Evolutionary conservation across 2,888 invertebrate genomes (phyloP).

Genomic region (Catonia carolina): DNA sequence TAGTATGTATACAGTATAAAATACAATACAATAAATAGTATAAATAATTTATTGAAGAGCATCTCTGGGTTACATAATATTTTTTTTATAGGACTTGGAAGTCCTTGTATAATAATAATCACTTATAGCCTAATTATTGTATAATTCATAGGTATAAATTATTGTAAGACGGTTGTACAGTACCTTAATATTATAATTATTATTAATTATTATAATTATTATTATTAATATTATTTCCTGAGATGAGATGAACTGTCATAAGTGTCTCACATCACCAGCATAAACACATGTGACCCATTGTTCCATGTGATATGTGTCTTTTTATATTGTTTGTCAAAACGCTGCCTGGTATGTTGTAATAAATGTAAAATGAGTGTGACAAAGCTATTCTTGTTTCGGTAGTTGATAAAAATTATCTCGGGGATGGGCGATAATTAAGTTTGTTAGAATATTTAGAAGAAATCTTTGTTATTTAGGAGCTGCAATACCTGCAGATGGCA

Average conservation of each 20-base stretch:
- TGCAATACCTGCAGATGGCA: neutral
- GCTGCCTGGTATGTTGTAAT: constrained; percentile 11
- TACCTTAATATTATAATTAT: constrained; percentile 3
- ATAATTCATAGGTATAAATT: constrained; percentile 5
- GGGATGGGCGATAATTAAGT: constrained; percentile 9
- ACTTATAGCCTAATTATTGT: constrained; percentile 12
- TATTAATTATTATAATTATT: neutral
- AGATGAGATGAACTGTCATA: neutral
- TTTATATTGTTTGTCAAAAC: constrained; percentile 9
- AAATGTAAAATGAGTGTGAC: constrained; percentile 9
- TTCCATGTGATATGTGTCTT: constrained; percentile 13
- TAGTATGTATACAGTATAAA: too few species aligned
- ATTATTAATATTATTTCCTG: constrained; percentile 4
- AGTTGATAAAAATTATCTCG: constrained; percentile 3
- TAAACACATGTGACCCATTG: constrained; percentile 7
- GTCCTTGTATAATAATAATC: constrained; percentile 10
- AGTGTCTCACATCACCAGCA: constrained; percentile 9
- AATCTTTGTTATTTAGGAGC: constrained; percentile 5
- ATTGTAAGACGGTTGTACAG: constrained; percentile 11
- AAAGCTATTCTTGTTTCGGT: constrained; percentile 10
- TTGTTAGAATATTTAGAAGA: constrained; percentile 9
- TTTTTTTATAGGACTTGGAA: too few species aligned
- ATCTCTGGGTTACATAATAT: too few species aligned
- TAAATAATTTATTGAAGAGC: too few species aligned
- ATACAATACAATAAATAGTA: too few species aligned